Conservation (phyloP, 2,113 vertebrate species). For the Myotis yumanensis region DNA sequence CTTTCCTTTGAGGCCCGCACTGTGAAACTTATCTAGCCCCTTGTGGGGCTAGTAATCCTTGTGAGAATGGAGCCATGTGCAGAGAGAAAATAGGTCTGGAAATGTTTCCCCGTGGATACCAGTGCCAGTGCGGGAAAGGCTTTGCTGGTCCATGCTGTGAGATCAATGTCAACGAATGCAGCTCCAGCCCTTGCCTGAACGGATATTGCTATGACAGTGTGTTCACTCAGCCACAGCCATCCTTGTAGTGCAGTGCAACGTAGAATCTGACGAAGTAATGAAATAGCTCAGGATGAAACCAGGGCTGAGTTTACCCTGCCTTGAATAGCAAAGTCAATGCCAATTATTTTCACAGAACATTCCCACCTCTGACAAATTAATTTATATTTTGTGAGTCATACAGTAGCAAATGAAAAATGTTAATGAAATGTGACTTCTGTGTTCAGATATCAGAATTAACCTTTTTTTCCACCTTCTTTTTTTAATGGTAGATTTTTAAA, state of each 20-base stretch:
- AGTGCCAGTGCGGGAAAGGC: constrained; percentile 85
- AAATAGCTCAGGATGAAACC: constrained; percentile 54
- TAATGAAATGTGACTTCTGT: constrained; percentile 82
- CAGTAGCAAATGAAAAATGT: constrained; percentile 83
- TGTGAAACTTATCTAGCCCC: constrained; percentile 88
- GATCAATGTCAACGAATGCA: constrained; percentile 88
- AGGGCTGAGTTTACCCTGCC: constrained; percentile 55
- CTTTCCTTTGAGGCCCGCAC: constrained; percentile 83
- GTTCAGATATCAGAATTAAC: constrained; percentile 80
- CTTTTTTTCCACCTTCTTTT: constrained; percentile 72
- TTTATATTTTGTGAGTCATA: constrained; percentile 77
- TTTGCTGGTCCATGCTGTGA: constrained; percentile 88
- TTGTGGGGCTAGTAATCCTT: constrained; percentile 86
- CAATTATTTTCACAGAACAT: constrained; percentile 67
- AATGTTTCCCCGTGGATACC: constrained; percentile 86
- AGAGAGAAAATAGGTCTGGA: constrained; percentile 85
- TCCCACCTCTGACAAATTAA: not conserved
- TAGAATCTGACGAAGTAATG: constrained; percentile 62
- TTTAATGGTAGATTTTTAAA: constrained; percentile 70
- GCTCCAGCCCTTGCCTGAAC: constrained; percentile 85
- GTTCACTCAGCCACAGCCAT: constrained; percentile 55
- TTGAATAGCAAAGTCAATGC: constrained; percentile 42
- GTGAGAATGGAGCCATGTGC: constrained; percentile 86
- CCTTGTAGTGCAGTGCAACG: constrained; percentile 54
- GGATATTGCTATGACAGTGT: constrained; percentile 90